A percentile compares a stretch with the other conserved stretches of the same genome.
These are phyloP conservation scores for Physella acuta DNA, from an alignment of 1,140 invertebrate genomes.

Conservation along the genomic window DNA sequence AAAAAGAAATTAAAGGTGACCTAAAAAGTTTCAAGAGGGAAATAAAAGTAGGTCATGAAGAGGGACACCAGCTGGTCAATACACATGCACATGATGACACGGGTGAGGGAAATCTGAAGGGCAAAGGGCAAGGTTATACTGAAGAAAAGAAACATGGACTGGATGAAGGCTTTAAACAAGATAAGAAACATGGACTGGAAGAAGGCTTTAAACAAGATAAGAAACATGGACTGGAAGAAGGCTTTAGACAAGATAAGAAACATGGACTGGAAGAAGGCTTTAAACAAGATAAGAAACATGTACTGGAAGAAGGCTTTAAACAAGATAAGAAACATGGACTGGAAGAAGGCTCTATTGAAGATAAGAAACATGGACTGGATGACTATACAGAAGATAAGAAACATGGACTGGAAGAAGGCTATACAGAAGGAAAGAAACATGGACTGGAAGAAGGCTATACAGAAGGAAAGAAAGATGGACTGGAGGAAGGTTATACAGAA, in stretches of 20 bases:
- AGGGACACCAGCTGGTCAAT: slow-evolving; percentile 1
- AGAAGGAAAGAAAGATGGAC: background rate
- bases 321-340: background rate
- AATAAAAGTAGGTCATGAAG: too few relatives aligned
- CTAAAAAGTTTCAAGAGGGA: background rate
- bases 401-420: background rate
- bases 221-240: too few relatives aligned
- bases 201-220: too few relatives aligned
- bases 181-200: too few relatives aligned
- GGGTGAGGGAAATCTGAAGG: too few relatives aligned
- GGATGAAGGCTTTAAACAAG: too few relatives aligned
- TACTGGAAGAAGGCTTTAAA: background rate
- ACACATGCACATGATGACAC: background rate
- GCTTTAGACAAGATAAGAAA: too few relatives aligned
- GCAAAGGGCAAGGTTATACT: too few relatives aligned
- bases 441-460: background rate
- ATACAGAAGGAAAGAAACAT: background rate
- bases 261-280: too few relatives aligned
- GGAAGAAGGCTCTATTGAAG: slow-evolving; percentile 3
- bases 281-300: too few relatives aligned
- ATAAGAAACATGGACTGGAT: background rate
- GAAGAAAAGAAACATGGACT: too few relatives aligned
- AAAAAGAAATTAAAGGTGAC: too few relatives aligned
- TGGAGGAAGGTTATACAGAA: background rate
- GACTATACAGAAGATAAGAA: background rate